Conservation (phyloP, 1,140 invertebrate species). For the Odontomachus brunneus region DNA sequence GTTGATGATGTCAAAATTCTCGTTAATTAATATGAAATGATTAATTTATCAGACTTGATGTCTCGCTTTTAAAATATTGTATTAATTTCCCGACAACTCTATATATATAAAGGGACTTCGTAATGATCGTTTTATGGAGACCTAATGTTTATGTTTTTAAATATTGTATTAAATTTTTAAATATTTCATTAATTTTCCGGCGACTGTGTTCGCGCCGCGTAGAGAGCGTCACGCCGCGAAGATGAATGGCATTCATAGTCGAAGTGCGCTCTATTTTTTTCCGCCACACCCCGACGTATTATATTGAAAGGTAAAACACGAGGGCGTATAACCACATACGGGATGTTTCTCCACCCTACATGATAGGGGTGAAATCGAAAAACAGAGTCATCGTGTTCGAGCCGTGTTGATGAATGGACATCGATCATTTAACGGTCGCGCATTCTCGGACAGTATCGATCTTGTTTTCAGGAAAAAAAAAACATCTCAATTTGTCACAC, state of each 20-base stretch:
- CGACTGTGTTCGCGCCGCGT: no score
- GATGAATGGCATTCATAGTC: neutral
- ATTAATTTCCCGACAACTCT: no score
- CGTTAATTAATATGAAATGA: neutral
- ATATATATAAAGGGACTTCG: no score
- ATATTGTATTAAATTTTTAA: conserved; percentile 23
- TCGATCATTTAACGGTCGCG: conserved; percentile 42
- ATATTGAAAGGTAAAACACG: conserved; percentile 22
- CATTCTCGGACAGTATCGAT: conserved; percentile 28
- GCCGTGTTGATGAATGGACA: conserved; percentile 38
- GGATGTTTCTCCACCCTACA: conserved; percentile 5
- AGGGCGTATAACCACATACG: neutral
- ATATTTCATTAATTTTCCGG: neutral
- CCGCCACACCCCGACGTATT: neutral
- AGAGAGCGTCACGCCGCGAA: neutral
- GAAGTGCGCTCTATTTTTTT: conserved; percentile 16
- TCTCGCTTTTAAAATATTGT: no score
- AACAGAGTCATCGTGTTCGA: conserved; percentile 14
- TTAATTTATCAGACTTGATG: no score
- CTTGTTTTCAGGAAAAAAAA: neutral
- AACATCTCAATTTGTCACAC: neutral
- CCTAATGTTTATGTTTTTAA: neutral
- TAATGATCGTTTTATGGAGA: neutral
- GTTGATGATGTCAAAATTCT: no score
- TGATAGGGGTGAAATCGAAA: conserved; percentile 25